Conservation (phyloP, 2,113 vertebrate genomes). For the Lucifuga dentata region DNA sequence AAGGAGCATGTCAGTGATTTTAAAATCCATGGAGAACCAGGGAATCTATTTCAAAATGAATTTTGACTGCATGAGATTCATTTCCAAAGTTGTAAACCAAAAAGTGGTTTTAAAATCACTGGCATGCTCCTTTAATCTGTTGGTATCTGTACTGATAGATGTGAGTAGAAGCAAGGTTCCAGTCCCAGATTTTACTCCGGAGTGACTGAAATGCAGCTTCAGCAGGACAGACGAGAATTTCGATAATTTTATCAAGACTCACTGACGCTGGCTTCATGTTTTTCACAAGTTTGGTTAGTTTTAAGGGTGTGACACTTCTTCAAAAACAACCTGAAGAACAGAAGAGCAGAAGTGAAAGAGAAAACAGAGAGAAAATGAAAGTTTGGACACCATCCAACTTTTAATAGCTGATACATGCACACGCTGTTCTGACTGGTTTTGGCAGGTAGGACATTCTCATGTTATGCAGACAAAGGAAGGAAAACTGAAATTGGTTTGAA, state of each 20-base stretch:
- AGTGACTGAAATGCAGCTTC: constrained; percentile 18
- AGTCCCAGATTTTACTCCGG: not conserved
- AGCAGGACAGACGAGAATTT: too few species aligned
- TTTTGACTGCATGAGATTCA: too few species aligned
- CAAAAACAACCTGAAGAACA: not conserved
- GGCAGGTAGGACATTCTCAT: not conserved
- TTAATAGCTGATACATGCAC: not conserved
- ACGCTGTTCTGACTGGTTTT: not conserved
- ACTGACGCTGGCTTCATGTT: constrained; percentile 5
- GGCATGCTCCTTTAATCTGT: too few species aligned
- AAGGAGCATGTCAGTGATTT: too few species aligned
- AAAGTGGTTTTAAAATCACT: too few species aligned
- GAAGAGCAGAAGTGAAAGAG: constrained; percentile 35
- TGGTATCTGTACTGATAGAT: too few species aligned
- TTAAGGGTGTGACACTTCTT: too few species aligned
- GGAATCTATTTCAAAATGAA: too few species aligned
- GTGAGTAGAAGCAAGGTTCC: too few species aligned
- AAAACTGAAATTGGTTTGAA: not conserved
- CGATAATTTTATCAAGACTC: constrained; percentile 2
- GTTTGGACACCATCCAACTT: not conserved
- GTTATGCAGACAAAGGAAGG: too few species aligned
- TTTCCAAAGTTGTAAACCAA: too few species aligned
- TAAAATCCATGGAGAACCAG: too few species aligned
- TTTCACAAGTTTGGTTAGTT: not conserved
- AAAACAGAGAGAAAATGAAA: constrained; percentile 41